phyloP scores from a whole-genome alignment of 2,888 invertebrate genomes.

The Andrena praecox region DNA sequence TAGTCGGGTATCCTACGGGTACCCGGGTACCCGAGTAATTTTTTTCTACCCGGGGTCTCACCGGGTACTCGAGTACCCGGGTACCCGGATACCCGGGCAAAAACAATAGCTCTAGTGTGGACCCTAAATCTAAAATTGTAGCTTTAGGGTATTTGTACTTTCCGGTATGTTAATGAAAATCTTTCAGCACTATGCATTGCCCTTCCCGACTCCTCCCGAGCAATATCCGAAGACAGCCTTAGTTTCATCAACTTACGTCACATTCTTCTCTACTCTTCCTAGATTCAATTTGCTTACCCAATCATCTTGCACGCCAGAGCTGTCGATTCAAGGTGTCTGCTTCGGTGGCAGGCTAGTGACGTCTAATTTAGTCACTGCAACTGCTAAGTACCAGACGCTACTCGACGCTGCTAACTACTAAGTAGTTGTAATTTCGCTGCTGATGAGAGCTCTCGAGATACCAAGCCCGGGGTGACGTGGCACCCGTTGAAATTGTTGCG shows the following conservation, averaged over 20 bases:
- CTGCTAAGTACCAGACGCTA: constrained; percentile 32
- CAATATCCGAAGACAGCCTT: background rate
- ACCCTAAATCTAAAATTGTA: too few species aligned
- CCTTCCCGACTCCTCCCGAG: too few species aligned
- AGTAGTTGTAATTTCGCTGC: constrained; percentile 44
- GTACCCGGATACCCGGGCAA: too few species aligned
- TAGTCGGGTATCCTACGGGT: too few species aligned
- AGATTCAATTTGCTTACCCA: constrained; percentile 9
- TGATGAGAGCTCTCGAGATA: constrained; percentile 42
- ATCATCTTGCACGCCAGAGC: background rate
- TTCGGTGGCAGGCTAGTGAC: constrained; percentile 13
- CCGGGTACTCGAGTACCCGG: too few species aligned
- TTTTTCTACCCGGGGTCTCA: too few species aligned
- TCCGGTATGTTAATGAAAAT: too few species aligned
- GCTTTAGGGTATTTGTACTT: too few species aligned
- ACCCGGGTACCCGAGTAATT: too few species aligned
- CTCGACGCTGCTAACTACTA: constrained; percentile 31
- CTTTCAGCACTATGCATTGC: too few species aligned
- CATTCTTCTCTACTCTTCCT: background rate
- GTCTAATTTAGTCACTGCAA: constrained; percentile 39
- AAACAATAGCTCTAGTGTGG: too few species aligned
- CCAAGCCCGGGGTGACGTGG: constrained; percentile 12
- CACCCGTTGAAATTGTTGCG: constrained; percentile 1
- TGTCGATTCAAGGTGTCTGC: constrained; percentile 30
- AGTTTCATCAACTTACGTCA: background rate